Percentiles rank a stretch among this genome's conserved stretches.
Evolutionary conservation across 2,888 invertebrate species (phyloP).

Genomic region (Heliconius cydno): DNA sequence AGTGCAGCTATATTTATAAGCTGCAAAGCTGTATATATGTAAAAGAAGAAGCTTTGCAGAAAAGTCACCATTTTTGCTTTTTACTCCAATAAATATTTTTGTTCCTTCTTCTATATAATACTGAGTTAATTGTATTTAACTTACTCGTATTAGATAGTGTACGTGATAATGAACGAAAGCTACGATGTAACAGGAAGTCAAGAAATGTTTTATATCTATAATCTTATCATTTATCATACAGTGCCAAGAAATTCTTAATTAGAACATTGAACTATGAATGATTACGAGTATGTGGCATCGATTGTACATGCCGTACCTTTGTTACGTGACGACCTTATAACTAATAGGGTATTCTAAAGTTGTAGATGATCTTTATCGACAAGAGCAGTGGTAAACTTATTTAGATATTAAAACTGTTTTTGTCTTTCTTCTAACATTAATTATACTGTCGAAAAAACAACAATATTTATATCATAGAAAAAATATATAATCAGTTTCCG

Average conservation of each 20-base stretch:
- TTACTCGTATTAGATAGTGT: background rate
- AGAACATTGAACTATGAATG: slow-evolving; percentile 28
- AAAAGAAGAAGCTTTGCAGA: background rate
- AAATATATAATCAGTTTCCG: too few species aligned
- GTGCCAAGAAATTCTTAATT: slow-evolving; percentile 27
- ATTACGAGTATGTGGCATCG: background rate
- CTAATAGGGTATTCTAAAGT: background rate
- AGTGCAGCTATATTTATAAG: background rate
- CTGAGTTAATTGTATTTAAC: background rate
- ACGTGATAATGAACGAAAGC: slow-evolving; percentile 10
- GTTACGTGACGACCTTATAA: background rate
- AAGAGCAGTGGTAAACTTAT: too few species aligned
- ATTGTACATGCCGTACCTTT: background rate
- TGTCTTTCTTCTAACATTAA: too few species aligned
- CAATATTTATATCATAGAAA: too few species aligned
- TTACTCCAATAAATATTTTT: background rate
- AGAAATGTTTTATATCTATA: slow-evolving; percentile 28
- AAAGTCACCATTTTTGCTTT: background rate
- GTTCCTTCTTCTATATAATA: background rate
- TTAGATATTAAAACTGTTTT: too few species aligned
- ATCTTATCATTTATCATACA: slow-evolving; percentile 33
- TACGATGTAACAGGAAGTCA: slow-evolving; percentile 26
- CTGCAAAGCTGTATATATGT: background rate
- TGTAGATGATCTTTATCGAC: background rate
- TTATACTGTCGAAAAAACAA: too few species aligned